Conservation (phyloP, 1,140 invertebrate species). For the Drosophila pseudoananassae region DNA sequence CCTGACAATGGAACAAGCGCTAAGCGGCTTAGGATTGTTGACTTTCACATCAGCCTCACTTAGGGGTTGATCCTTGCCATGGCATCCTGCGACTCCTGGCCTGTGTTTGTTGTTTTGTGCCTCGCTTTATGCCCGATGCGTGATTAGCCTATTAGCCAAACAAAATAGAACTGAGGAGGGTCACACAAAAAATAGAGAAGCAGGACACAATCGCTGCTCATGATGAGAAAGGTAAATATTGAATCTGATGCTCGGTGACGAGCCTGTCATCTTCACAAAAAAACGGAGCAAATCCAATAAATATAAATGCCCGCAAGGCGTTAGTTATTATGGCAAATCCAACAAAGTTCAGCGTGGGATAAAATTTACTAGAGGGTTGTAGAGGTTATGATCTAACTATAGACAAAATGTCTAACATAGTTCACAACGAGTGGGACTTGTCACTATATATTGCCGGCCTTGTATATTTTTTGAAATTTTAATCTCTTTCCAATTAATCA, state of each 20-base stretch:
- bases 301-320: conserved; percentile 60
- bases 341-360: conserved; percentile 60
- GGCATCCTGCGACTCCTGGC: conserved; percentile 16
- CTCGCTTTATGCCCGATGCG: conserved; percentile 74
- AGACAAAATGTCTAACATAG: neutral
- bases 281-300: conserved; percentile 50
- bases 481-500: conserved; percentile 1
- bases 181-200: conserved; percentile 12
- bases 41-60: conserved; percentile 77
- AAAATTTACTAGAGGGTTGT: neutral
- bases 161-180: conserved; percentile 43
- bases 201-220: conserved; percentile 36
- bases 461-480: neutral
- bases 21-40: conserved; percentile 80
- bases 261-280: conserved; percentile 36
- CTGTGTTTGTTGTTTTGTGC: conserved; percentile 53
- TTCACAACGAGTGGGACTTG: neutral
- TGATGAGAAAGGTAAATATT: conserved; percentile 82
- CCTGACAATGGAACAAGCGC: conserved; percentile 74
- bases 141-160: conserved; percentile 81
- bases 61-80: conserved; percentile 60
- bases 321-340: conserved; percentile 56
- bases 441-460: too few relatives aligned
- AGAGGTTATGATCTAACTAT: too few relatives aligned
- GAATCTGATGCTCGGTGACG: conserved; percentile 57